A percentile compares a stretch with the other conserved stretches of the same genome.
Conservation (phyloP, 2,888 invertebrate genomes). For the Cepaea hortensis region DNA sequence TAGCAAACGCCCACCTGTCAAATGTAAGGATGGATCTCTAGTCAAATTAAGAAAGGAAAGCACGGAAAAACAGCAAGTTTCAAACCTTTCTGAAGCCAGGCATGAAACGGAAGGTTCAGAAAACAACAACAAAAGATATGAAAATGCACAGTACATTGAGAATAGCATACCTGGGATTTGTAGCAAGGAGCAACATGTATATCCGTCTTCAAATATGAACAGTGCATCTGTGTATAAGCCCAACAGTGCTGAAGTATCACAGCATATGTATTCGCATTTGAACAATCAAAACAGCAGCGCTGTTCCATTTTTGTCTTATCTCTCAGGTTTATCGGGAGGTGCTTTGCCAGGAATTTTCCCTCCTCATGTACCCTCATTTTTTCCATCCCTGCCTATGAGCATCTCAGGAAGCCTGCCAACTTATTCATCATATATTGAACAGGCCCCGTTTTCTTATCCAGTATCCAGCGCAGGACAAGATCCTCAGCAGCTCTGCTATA, state of each 20-base stretch:
- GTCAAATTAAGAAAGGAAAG: background rate
- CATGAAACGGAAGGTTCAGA: background rate
- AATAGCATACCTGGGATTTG: too few species aligned
- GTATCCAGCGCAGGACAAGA: background rate
- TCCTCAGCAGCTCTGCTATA: constrained; percentile 26
- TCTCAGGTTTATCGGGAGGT: background rate
- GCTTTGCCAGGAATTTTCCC: background rate
- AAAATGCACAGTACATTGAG: background rate
- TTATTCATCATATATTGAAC: background rate
- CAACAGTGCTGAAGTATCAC: background rate
- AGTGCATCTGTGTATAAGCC: background rate
- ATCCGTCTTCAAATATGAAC: background rate
- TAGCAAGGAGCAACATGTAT: background rate
- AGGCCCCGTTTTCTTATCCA: background rate
- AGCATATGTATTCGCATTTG: background rate
- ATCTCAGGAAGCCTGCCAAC: background rate
- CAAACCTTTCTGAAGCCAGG: too few species aligned
- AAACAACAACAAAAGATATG: background rate
- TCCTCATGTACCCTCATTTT: background rate
- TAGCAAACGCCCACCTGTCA: constrained; percentile 6
- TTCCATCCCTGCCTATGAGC: background rate
- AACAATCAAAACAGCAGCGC: background rate
- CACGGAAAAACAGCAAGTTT: background rate
- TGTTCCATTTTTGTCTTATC: background rate
- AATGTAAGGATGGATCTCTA: background rate